A percentile compares a stretch with the other conserved stretches of the same genome.
phyloP scores from a whole-genome alignment of 2,797 vertebrate species.

The Chiloscyllium punctatum region DNA sequence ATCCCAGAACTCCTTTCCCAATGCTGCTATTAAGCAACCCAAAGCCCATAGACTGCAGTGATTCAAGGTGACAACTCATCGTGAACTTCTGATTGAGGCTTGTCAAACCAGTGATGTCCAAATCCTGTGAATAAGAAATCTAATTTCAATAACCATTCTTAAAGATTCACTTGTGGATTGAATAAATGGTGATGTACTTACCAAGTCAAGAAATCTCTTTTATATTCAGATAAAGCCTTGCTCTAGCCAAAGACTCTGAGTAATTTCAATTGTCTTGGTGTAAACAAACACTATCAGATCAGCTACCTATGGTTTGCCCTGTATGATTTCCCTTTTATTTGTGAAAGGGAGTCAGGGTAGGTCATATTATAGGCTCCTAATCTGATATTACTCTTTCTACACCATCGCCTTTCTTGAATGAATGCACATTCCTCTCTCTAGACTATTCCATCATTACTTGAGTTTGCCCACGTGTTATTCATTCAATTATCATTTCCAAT shows the following conservation, averaged over 20 bases:
- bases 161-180: not conserved
- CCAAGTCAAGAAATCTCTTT: not conserved
- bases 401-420: not conserved
- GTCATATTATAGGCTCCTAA: not conserved
- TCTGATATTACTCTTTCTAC: not conserved
- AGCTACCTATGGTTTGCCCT: too few relatives aligned
- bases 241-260: not conserved
- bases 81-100: too few relatives aligned
- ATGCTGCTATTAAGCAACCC: too few relatives aligned
- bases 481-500: not conserved
- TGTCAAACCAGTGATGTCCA: too few relatives aligned
- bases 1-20: too few relatives aligned
- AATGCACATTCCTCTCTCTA: not conserved
- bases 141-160: not conserved
- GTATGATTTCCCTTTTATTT: not conserved
- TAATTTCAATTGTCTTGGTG: too few relatives aligned
- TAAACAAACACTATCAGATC: not conserved
- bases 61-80: too few relatives aligned
- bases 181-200: not conserved
- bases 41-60: too few relatives aligned
- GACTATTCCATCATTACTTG: not conserved
- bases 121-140: not conserved
- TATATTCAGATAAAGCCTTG: too few relatives aligned
- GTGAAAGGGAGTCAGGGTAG: not conserved
- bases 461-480: not conserved